Evolutionary conservation across 2,888 invertebrate species (phyloP).

Genomic region (Monochamus alternatus): DNA sequence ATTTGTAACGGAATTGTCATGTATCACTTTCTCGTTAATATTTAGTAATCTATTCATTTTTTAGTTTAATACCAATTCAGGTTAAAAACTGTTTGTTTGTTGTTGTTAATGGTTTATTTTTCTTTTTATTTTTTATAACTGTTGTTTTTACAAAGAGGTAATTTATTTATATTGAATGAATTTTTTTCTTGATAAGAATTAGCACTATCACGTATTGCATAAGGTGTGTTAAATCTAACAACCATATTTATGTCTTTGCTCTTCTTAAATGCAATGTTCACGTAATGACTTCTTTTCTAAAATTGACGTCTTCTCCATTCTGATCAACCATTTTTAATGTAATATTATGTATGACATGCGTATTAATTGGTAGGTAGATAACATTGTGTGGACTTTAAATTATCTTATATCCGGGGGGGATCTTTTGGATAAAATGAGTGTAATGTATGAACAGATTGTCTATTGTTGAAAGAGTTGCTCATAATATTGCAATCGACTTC

Average conservation of each 20-base stretch:
- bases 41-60: background rate
- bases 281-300: background rate
- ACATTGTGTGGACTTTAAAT: background rate
- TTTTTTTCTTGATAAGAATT: too few relatives aligned
- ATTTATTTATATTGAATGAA: background rate
- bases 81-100: too few relatives aligned
- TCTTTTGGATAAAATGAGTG: background rate
- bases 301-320: background rate
- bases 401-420: slow-evolving; percentile 1
- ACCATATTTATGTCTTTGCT: background rate
- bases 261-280: background rate
- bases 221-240: background rate
- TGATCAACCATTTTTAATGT: background rate
- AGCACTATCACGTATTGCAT: background rate
- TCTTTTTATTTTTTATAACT: too few relatives aligned
- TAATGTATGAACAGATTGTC: background rate
- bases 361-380: slow-evolving; percentile 1
- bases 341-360: background rate
- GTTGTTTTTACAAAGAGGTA: too few relatives aligned
- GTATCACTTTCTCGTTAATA: background rate
- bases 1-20: background rate
- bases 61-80: too few relatives aligned
- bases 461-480: background rate
- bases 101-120: too few relatives aligned
- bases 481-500: too few relatives aligned